Evolutionary conservation across 2,888 invertebrate genomes (phyloP), one percentile per base, ranked within the genome.

Genomic region (Boloria selene): DNA sequence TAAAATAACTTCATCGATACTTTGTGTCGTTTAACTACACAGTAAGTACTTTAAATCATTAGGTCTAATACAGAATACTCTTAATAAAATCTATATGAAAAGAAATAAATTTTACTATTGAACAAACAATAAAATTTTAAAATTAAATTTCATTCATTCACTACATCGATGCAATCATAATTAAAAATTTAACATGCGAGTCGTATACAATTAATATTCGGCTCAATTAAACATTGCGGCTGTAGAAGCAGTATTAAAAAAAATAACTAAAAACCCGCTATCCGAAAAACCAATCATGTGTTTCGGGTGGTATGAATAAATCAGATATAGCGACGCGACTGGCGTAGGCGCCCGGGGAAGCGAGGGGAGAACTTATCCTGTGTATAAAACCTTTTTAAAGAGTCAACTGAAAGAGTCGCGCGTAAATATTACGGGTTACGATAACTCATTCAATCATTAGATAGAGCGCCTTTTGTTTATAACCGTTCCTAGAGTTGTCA

Each of bases 241-340:
- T 76, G 79, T 75, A 73, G 74, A 75, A 74, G 77, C 73, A 75
- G 72, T 77, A 82, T 84, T 85, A 86, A 81, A 80, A 81, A 71
- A 71, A 71, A 72, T 71, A 73, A 73, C 72, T 72, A 72, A 74
- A 74, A 73, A 75, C 73, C 71, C 70, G 74, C 75, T 71, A 74
- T 73, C 81, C 82, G 81, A 87, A 87, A 88, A 88, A 87, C 84
- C 86, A 86, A 86, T 89, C 89, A 87, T 88, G 86, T 87, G 87
- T 85, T 86, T 85, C 82, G 88, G 90, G 88, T 86, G 87, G 86
- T 89, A 86, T 89, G 88, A 90, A 90, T 90, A 90, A 90, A 91
- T 90, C 86, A 90, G 89, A 87, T 86, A 85, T 84, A 85, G 84
- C 79, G 83, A 78, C 78, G 82, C 78, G 84, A 80, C 79, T 80